Base-by-base conservation (phyloP, 2,113 vertebrate species). In the Poeciliopsis prolifica region DNA sequence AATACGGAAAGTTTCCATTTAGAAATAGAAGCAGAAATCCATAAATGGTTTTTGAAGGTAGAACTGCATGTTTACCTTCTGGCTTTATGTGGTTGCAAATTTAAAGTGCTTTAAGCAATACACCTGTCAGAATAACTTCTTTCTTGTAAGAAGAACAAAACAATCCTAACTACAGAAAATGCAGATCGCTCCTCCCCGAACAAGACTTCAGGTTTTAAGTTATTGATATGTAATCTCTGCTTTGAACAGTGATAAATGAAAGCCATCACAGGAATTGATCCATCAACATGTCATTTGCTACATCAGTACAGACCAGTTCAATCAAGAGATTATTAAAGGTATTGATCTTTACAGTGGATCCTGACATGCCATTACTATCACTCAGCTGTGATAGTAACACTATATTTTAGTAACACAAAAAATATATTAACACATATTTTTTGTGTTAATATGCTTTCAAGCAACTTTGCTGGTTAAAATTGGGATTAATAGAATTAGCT, bases 231-330 rank as follows among this genome's bases (percentile, higher is more conserved):
- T 66, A 88, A 81, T 80, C 86, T 78, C 60, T 19, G 19, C 74
- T 70, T 73, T 79, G 69, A 80, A 80, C 69, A 54, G 77, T 81
- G 81, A 83, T 76, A 88, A 86, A 81, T 86, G 81, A 87, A 85
- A 91, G 89, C 63, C 77, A 79, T 79, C 60, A 58, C 66, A 35
- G 62, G 75, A 75, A 90, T 75, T 86, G 88, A 92, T 89, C 86
- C 72, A 73, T 90, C 84, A 84, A 73, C 70, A 64, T 79, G 68
- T 74, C 75, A 61, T 84, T 89, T 76, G 79, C 81, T 81, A 80
- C 89, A 51, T 75, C 79, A 77, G 60, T 19, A 33, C 65, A 68
- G 81, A 82, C 42, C 22, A 80, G 44, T 67, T 63, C 68, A 72
- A 83, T 3, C 80, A 63, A 71, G 64, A 73, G 40, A 76, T 72